These are phyloP conservation scores for Druon quercuslanigerum DNA, from an alignment of 1,140 invertebrate species.

Conservation along the genomic window DNA sequence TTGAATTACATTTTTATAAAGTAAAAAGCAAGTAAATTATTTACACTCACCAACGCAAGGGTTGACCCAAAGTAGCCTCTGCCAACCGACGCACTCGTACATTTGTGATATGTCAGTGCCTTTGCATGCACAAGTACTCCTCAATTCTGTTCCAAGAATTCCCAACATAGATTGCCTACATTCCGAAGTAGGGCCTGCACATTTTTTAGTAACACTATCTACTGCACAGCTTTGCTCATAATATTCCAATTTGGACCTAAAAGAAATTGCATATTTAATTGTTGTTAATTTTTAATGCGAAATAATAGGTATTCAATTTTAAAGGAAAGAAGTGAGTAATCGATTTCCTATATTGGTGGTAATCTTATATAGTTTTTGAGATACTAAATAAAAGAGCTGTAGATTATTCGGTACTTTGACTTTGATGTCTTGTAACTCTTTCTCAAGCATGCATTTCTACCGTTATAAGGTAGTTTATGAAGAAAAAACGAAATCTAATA, in stretches of 20 bases:
- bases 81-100: constrained; percentile 92
- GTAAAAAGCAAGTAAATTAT: neutral
- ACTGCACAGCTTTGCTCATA: constrained; percentile 94
- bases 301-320: too few relatives aligned
- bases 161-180: constrained; percentile 89
- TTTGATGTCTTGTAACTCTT: too few relatives aligned
- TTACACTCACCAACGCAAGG: constrained; percentile 89
- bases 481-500: too few relatives aligned
- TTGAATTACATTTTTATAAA: too few relatives aligned
- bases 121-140: constrained; percentile 89
- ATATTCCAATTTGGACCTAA: constrained; percentile 85
- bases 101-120: constrained; percentile 87
- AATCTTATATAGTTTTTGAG: too few relatives aligned
- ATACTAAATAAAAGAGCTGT: too few relatives aligned
- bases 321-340: too few relatives aligned
- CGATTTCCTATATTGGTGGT: too few relatives aligned
- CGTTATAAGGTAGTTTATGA: too few relatives aligned
- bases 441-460: too few relatives aligned
- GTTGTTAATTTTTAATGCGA: neutral
- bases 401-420: too few relatives aligned
- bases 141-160: constrained; percentile 89
- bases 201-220: constrained; percentile 90
- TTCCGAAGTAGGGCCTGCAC: constrained; percentile 87
- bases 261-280: constrained; percentile 46
- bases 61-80: constrained; percentile 92